Evolutionary conservation across 2,113 vertebrate genomes (phyloP).

Genomic region (Isurus oxyrinchus): DNA sequence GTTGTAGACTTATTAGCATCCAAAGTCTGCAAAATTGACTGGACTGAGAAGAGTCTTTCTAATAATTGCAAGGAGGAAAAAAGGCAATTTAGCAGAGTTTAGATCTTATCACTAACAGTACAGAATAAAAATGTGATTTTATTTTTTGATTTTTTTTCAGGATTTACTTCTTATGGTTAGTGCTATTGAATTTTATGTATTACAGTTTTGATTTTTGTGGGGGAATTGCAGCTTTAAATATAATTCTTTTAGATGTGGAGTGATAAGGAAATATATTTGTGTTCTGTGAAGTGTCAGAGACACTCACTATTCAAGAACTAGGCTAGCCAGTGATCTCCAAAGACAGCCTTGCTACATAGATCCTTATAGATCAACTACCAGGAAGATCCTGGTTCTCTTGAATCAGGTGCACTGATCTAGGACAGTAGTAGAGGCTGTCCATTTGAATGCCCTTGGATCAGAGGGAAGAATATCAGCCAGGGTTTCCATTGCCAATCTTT

Average conservation of each 20-base stretch:
- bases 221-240: conserved; percentile 10
- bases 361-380: not conserved
- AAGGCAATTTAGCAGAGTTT: conserved; percentile 29
- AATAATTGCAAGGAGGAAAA: not conserved
- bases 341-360: not conserved
- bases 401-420: not conserved
- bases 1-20: not conserved
- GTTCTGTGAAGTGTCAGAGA: conserved; percentile 18
- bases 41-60: conserved; percentile 21
- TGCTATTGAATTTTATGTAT: conserved; percentile 27
- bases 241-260: conserved; percentile 9
- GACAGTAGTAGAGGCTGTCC: not conserved
- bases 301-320: not conserved
- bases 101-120: not conserved
- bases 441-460: not conserved
- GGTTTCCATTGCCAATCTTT: not conserved
- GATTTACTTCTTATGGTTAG: not conserved
- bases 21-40: not conserved
- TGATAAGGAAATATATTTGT: not conserved
- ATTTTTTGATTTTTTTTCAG: conserved; percentile 27
- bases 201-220: conserved; percentile 8
- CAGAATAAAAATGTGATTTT: conserved; percentile 14
- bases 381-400: not conserved
- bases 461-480: not conserved
- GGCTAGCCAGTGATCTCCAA: not conserved